Evolutionary conservation across 2,797 vertebrate genomes (phyloP).

Genomic region (Fundulus diaphanus): DNA sequence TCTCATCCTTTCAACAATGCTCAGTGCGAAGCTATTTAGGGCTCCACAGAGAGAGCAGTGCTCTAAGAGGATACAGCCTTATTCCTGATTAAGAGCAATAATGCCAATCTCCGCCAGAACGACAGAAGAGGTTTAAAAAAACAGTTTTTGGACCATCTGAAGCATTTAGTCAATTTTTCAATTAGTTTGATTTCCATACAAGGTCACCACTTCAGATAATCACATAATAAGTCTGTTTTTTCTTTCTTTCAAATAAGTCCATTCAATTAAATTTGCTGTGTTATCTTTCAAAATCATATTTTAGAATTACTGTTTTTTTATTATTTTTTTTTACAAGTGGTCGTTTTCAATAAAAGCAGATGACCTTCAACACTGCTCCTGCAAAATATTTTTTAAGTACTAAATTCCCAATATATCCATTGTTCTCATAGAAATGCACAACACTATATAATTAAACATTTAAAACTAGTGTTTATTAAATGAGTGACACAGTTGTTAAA

Average conservation of each 20-base stretch:
- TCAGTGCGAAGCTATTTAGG: not conserved
- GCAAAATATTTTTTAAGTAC: too few relatives aligned
- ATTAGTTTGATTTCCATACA: not conserved
- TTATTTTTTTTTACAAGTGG: not conserved
- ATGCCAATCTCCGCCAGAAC: not conserved
- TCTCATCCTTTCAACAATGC: constrained; percentile 3
- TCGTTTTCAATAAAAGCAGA: not conserved
- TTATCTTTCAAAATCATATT: not conserved
- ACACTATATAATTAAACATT: not conserved
- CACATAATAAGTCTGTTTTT: not conserved
- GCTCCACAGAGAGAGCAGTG: not conserved
- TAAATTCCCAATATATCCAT: too few relatives aligned
- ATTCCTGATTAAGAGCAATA: constrained; percentile 1
- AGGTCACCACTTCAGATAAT: not conserved
- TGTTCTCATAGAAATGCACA: not conserved
- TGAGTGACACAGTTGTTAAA: constrained; percentile 45
- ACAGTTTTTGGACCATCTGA: not conserved
- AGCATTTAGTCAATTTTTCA: not conserved
- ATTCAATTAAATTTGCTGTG: not conserved
- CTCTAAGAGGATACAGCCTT: not conserved
- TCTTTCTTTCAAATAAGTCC: not conserved
- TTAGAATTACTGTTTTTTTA: not conserved
- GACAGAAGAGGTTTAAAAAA: not conserved
- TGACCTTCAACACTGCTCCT: not conserved
- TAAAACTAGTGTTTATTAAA: not conserved